Base-by-base conservation (phyloP, 2,113 vertebrate genomes). In the Scomber scombrus region DNA sequence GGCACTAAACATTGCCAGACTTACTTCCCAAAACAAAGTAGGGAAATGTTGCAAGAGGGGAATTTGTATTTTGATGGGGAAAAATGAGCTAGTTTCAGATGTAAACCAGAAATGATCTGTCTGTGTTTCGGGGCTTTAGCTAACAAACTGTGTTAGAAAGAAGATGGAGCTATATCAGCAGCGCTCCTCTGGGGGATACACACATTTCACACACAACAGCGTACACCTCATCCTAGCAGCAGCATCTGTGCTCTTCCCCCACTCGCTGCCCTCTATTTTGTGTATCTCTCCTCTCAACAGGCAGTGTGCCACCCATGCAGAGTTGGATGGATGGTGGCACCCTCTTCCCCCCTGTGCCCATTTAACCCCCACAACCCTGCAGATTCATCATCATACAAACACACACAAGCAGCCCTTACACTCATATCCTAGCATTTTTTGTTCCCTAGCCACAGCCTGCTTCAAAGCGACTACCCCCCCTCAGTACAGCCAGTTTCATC, bases 311-410 rank as follows among this genome's bases (percentile, higher is more conserved):
- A 82, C 77, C 81, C 78, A 72, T 71, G 81, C 83, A 75, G 79
- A 84, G 62, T 77, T 77, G 79, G 86, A 89, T 88, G 79, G 73
- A 91, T 90, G 84, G 73, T 73, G 81, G 67, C 81, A 76, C 73
- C 81, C 78, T 81, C 74, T 76, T 88, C 83, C 86, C 83, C 87
- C 81, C 23, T 15, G 76, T 47, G 62, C 79, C 80, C 82, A 55
- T 93, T 93, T 91, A 93, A 92, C 93, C 87, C 89, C 58, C 66
- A 63, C 84, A 70, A 78, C 75, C 89, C 79, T 65, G 51, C 62
- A 83, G 57, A 89, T 93, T 76, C 90, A 85, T 91, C 90, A 91
- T 80, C 76, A 75, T 62, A 69, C 65, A 65, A 18, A 77, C 71
- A 60, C 55, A 73, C 70, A 71, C 21, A 60, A 78, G 49, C 62